These are phyloP conservation scores for Cataglyphis albicans DNA, from an alignment of 2,888 invertebrate genomes.

Conservation along the genomic window DNA sequence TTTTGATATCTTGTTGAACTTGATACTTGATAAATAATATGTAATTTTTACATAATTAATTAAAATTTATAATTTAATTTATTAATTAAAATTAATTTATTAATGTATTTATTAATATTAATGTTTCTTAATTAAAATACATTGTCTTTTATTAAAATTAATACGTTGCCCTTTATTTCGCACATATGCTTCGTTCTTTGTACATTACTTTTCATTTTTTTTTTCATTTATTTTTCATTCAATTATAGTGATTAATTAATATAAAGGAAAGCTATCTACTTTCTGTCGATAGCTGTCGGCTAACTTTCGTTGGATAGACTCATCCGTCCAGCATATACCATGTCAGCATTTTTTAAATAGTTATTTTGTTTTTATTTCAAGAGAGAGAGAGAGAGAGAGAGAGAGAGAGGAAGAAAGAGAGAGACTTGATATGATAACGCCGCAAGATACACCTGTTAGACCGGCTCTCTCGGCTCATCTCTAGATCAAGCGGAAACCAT, in stretches of 20 bases:
- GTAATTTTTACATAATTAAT: too few species aligned
- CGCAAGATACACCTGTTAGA: neutral
- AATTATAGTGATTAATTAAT: neutral
- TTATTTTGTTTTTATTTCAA: conserved; percentile 1
- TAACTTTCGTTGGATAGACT: conserved; percentile 32
- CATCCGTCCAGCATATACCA: neutral
- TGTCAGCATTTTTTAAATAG: neutral
- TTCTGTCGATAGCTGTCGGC: neutral
- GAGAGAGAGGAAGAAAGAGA: neutral
- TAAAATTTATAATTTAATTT: neutral
- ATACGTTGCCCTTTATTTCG: neutral
- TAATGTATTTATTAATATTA: too few species aligned
- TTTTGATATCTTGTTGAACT: neutral
- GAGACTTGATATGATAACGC: neutral
- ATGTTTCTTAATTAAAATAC: too few species aligned
- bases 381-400: too few species aligned
- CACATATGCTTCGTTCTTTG: neutral
- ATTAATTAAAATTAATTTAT: neutral
- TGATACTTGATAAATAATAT: neutral
- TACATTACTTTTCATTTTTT: neutral
- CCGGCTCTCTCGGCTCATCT: conserved; percentile 17
- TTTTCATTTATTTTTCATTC: neutral
- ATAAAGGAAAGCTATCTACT: neutral
- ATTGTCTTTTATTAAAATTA: neutral
- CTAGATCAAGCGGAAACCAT: neutral